Evolutionary conservation across 2,797 vertebrate genomes (phyloP), one percentile per base, ranked within the genome.

Genomic region (Pangasius djambal): DNA sequence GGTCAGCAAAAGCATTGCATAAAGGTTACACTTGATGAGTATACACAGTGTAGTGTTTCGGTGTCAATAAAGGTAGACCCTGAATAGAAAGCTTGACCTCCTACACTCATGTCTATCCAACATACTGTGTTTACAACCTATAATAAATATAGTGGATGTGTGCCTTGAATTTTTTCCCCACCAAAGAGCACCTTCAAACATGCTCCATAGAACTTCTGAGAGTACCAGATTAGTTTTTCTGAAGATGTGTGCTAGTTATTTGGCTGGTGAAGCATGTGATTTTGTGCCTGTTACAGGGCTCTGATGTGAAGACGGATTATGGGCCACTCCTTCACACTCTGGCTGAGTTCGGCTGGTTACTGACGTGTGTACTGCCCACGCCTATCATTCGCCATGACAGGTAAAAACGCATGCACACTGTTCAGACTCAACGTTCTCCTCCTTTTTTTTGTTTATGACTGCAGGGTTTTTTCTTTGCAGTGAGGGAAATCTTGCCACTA

Each of bases 261-360:
- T 28, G 25, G 4, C 31, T 55, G 48, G 9, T 74, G 6, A 75
- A 16, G 18, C 8, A 7, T 59, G 50, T 8, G 50, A 25, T n/a
- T 83, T 48, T 74, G 63, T 85, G 57, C 72, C 37, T 89, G 50
- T 85, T 85, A 9, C 94, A 99, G 98, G 97, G 96, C 22, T 97
- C 96, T 84, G 96, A 96, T 77, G 97, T 99, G 91, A 99, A 98
- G 94, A 97, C 97, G 0, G 98, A 99, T 94, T 99, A 99, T 1
- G 98, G 97, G 74, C 98, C 98, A 8, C 95, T 99, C 79, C 95
- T 99, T 86, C 98, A 98, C 95, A 99, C 98, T 0, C 95, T 99
- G 95, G 98, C 98, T 4, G 98, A 99, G 93, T 99, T 99, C 44
- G 98, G 98, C 86, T 99, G 98, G 98, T 97, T 98, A 89, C 97